phyloP scores from a whole-genome alignment of 1,140 invertebrate genomes.

The Chlorops oryzae region DNA sequence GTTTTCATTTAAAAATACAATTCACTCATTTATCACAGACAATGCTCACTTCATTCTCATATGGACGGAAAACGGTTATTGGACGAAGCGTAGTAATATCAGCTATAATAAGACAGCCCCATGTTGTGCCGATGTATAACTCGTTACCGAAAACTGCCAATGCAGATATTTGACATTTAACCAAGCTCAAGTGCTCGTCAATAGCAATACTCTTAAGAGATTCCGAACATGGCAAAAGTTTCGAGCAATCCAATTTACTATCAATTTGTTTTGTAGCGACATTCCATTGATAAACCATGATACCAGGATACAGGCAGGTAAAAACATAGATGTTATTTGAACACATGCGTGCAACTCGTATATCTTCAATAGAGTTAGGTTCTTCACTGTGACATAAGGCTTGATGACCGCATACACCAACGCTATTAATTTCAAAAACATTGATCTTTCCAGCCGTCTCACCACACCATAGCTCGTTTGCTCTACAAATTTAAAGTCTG shows the following conservation, averaged over 20 bases:
- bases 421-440: slow-evolving; percentile 58
- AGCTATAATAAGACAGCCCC: slow-evolving; percentile 85
- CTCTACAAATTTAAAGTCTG: slow-evolving; percentile 39
- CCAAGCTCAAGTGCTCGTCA: slow-evolving; percentile 76
- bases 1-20: slow-evolving; percentile 5
- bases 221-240: slow-evolving; percentile 85
- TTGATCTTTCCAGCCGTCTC: slow-evolving; percentile 67
- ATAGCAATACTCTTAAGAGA: slow-evolving; percentile 86
- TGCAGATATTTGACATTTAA: slow-evolving; percentile 77
- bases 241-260: slow-evolving; percentile 84
- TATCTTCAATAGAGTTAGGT: slow-evolving; percentile 45
- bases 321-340: slow-evolving; percentile 60
- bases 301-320: slow-evolving; percentile 73
- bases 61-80: slow-evolving; percentile 83
- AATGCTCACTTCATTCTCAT: slow-evolving; percentile 68
- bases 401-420: slow-evolving; percentile 55
- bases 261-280: slow-evolving; percentile 57
- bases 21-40: background rate
- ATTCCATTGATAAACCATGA: slow-evolving; percentile 82
- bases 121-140: slow-evolving; percentile 83
- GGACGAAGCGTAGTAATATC: slow-evolving; percentile 73
- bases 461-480: slow-evolving; percentile 69
- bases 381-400: slow-evolving; percentile 42
- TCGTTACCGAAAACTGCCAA: slow-evolving; percentile 63
- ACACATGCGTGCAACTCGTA: slow-evolving; percentile 60